Percentiles rank a stretch among this genome's conserved stretches.
Conservation (phyloP, 2,888 invertebrate species). For the Lasioglossum malachurum region DNA sequence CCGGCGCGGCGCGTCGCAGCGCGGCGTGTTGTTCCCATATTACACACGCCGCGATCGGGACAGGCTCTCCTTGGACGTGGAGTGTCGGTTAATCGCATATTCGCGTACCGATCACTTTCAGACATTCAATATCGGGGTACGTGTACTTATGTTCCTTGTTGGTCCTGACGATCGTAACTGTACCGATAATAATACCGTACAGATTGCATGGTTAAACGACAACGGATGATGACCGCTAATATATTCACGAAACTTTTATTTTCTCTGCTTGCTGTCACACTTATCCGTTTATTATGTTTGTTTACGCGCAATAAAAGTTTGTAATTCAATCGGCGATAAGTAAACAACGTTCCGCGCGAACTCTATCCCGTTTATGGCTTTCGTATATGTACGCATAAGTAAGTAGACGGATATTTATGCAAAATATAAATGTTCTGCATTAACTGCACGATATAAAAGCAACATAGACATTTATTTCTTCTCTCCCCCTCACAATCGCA, state of each 20-base stretch:
- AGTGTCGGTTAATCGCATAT: slow-evolving; percentile 54
- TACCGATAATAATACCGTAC: not conserved
- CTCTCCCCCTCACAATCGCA: too few relatives aligned
- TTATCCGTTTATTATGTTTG: not conserved
- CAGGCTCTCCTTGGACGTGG: slow-evolving; percentile 70
- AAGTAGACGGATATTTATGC: not conserved
- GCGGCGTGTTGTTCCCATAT: slow-evolving; percentile 33
- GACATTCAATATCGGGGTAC: not conserved
- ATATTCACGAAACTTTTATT: not conserved
- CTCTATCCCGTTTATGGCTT: not conserved
- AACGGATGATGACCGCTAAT: not conserved
- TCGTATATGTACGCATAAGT: not conserved
- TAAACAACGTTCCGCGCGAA: not conserved
- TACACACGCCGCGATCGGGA: slow-evolving; percentile 40
- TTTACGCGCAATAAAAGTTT: not conserved
- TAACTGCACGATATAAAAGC: not conserved
- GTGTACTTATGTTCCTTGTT: not conserved
- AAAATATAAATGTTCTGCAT: not conserved
- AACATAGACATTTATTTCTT: not conserved
- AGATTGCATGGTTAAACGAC: not conserved
- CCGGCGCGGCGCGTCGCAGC: not conserved
- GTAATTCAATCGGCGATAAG: not conserved
- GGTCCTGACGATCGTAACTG: not conserved
- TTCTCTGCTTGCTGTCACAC: not conserved
- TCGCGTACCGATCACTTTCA: slow-evolving; percentile 56